Evolutionary conservation across 2,888 invertebrate species (phyloP).

Genomic region (Cerceris ruficornis): DNA sequence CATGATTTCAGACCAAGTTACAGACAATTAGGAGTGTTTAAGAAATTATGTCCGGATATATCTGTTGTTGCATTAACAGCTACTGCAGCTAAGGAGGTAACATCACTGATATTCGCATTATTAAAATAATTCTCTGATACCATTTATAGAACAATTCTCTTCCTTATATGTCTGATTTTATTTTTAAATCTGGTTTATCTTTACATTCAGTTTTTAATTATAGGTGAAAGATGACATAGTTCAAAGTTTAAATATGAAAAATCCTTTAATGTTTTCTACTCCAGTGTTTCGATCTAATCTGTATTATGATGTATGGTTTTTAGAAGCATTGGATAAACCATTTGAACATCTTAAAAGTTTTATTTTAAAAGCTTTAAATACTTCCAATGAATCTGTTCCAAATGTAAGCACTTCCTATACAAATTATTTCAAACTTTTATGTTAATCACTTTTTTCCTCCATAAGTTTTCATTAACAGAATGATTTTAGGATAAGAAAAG

Average conservation of each 20-base stretch:
- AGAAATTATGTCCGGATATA: constrained; percentile 84
- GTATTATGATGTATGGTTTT: constrained; percentile 96
- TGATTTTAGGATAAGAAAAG: constrained; percentile 81
- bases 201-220: constrained; percentile 36
- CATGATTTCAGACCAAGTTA: constrained; percentile 99
- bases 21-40: constrained; percentile 90
- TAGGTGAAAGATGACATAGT: constrained; percentile 93
- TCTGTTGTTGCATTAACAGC: constrained; percentile 97
- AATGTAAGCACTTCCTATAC: constrained; percentile 35
- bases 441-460: not conserved
- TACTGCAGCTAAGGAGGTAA: constrained; percentile 89
- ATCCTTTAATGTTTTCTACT: constrained; percentile 89
- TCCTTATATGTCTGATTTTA: too few relatives aligned
- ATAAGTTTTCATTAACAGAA: constrained; percentile 6
- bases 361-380: constrained; percentile 86
- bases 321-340: constrained; percentile 92
- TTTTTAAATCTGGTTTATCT: constrained; percentile 11
- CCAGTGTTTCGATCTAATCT: constrained; percentile 96
- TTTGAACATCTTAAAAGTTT: constrained; percentile 91
- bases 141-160: not conserved
- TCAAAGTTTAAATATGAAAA: constrained; percentile 86
- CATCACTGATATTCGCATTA: not conserved
- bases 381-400: constrained; percentile 74
- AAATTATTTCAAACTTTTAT: not conserved
- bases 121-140: constrained; percentile 1